Percentiles rank a stretch among this genome's conserved stretches.
Evolutionary conservation across 2,888 invertebrate genomes (phyloP).

Genomic region (Embidobia sp.): DNA sequence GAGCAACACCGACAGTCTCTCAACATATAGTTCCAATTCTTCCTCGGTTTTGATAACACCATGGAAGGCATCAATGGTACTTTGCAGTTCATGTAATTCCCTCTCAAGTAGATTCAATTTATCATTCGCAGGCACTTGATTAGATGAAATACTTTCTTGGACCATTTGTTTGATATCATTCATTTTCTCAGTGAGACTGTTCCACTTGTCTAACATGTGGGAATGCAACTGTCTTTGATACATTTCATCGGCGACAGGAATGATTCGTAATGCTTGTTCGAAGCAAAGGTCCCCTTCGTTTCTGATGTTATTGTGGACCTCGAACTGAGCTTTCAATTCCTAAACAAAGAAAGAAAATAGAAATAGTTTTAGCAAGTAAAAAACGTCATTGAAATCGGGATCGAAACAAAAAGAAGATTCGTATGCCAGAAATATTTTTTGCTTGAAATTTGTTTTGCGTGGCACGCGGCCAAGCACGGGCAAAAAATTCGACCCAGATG

Average conservation of each 20-base stretch:
- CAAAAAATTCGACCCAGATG: slow-evolving; percentile 63
- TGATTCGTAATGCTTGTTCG: slow-evolving; percentile 89
- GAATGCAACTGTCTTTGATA: slow-evolving; percentile 90
- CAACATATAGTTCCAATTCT: slow-evolving; percentile 90
- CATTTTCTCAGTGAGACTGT: slow-evolving; percentile 85
- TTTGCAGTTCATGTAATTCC: slow-evolving; percentile 88
- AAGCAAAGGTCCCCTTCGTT: slow-evolving; percentile 88
- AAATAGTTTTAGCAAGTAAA: too few relatives aligned
- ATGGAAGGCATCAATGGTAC: slow-evolving; percentile 87
- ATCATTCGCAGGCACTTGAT: slow-evolving; percentile 88
- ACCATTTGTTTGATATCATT: slow-evolving; percentile 86
- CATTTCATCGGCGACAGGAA: slow-evolving; percentile 93
- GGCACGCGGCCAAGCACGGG: slow-evolving; percentile 67
- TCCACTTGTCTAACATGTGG: slow-evolving; percentile 90
- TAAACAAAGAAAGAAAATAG: slow-evolving; percentile 67
- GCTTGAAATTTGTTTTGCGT: slow-evolving; percentile 46
- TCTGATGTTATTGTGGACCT: slow-evolving; percentile 90
- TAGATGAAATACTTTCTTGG: slow-evolving; percentile 87
- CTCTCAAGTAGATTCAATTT: slow-evolving; percentile 89
- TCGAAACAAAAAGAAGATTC: too few relatives aligned
- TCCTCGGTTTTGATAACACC: slow-evolving; percentile 92
- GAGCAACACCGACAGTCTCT: slow-evolving; percentile 89
- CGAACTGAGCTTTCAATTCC: slow-evolving; percentile 93
- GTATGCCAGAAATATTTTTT: too few relatives aligned
- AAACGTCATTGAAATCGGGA: too few relatives aligned